These are phyloP conservation scores for Pristionchus pacificus DNA, from an alignment of 1,140 invertebrate species.

Conservation along the genomic window DNA sequence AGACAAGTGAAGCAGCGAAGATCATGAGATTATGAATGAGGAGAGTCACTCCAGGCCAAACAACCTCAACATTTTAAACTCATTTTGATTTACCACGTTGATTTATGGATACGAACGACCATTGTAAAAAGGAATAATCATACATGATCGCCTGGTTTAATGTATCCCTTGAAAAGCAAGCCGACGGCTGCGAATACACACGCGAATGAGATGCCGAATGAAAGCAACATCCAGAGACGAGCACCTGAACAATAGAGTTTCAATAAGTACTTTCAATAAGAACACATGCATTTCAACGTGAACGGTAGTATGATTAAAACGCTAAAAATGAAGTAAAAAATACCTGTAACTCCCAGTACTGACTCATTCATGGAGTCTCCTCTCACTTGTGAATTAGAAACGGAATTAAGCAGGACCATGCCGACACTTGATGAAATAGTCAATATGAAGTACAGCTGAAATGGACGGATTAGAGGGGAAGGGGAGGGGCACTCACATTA, in stretches of 20 bases:
- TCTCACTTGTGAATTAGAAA: conserved; percentile 85
- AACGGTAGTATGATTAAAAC: no score
- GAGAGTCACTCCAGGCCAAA: conserved; percentile 70
- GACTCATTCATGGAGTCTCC: conserved; percentile 81
- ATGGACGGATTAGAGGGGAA: no score
- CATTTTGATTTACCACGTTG: no score
- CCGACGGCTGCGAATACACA: conserved; percentile 88
- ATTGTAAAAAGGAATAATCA: no score
- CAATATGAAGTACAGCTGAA: conserved; percentile 87
- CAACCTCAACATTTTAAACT: conserved; percentile 36
- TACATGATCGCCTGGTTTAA: no score
- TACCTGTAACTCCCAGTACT: conserved; percentile 74
- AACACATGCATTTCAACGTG: no score
- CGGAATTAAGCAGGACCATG: conserved; percentile 90
- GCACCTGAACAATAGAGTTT: conserved; percentile 68
- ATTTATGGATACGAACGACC: no score
- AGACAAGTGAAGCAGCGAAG: conserved; percentile 80
- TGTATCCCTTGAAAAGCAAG: conserved; percentile 75
- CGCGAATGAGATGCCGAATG: conserved; percentile 91
- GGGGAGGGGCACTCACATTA: no score
- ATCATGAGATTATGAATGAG: conserved; percentile 93
- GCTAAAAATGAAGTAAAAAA: no score
- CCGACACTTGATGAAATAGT: conserved; percentile 88
- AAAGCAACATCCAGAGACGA: conserved; percentile 88
- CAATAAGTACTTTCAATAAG: no score